These are phyloP conservation scores for Ophioninae sp. DNA, from an alignment of 2,888 invertebrate genomes.

Conservation along the genomic window DNA sequence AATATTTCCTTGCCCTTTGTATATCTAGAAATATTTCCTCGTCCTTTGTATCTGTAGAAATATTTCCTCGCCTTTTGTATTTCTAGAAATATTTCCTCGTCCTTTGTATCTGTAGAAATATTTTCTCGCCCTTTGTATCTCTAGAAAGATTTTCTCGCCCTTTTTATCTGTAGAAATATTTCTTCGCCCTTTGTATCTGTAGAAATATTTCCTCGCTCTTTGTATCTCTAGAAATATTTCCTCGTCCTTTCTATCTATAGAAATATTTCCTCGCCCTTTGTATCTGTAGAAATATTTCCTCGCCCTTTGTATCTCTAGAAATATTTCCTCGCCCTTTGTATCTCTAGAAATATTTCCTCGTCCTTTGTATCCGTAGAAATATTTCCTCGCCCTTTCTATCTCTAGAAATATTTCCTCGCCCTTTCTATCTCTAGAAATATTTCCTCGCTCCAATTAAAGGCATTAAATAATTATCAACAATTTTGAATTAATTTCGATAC, in stretches of 20 bases:
- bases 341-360: neutral
- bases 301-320: neutral
- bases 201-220: neutral
- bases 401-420: neutral
- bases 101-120: neutral
- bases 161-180: conserved; percentile 5
- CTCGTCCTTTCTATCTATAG: neutral
- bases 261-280: neutral
- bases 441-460: neutral
- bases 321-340: neutral
- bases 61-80: neutral
- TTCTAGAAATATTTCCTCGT: neutral
- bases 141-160: too few relatives aligned
- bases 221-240: neutral
- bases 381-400: neutral
- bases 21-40: neutral
- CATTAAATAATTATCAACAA: too few relatives aligned
- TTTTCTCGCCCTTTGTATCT: neutral
- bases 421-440: neutral
- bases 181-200: neutral
- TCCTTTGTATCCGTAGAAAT: neutral
- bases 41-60: neutral
- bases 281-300: neutral
- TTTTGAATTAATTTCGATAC: too few relatives aligned
- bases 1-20: neutral